Conservation (phyloP, 1,140 invertebrate genomes). For the Proctacanthus coquilletti region DNA sequence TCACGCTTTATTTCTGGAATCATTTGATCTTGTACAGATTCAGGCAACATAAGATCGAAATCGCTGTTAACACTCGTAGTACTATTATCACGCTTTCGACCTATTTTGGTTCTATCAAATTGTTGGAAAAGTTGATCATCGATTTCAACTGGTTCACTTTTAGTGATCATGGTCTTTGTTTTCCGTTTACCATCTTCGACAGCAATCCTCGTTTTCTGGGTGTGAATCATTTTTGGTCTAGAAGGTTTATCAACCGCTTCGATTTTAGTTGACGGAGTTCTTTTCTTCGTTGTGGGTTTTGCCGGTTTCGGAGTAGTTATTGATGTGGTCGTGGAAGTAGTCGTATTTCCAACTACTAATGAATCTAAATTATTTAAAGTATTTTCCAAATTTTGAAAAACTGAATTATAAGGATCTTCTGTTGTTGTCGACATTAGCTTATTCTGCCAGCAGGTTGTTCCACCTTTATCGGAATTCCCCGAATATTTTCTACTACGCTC, state of each 20-base stretch:
- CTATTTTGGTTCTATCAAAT: not conserved
- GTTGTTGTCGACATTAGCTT: slow-evolving; percentile 12
- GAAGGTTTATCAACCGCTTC: not conserved
- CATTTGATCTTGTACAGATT: slow-evolving; percentile 24
- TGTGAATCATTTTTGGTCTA: slow-evolving; percentile 56
- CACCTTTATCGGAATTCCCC: slow-evolving; percentile 21
- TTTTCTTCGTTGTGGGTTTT: not conserved
- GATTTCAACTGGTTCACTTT: too few species aligned
- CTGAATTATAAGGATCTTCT: slow-evolving; percentile 11
- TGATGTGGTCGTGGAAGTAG: slow-evolving; percentile 8
- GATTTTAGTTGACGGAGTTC: not conserved
- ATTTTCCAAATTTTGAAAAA: slow-evolving; percentile 14
- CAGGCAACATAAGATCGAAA: slow-evolving; percentile 24
- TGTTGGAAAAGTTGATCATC: slow-evolving; percentile 3
- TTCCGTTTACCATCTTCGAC: slow-evolving; percentile 37
- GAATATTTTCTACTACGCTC: slow-evolving; percentile 16
- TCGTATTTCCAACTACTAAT: slow-evolving; percentile 12
- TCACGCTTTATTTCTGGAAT: slow-evolving; percentile 28
- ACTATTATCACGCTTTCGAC: not conserved
- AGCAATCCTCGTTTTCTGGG: slow-evolving; percentile 43
- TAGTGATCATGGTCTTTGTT: slow-evolving; percentile 38
- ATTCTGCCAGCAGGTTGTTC: slow-evolving; percentile 27
- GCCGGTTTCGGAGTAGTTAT: slow-evolving; percentile 7
- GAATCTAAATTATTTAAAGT: slow-evolving; percentile 18
- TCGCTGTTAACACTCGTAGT: too few species aligned